Evolutionary conservation across 2,113 vertebrate genomes (phyloP), one percentile per base, ranked within the genome.

Genomic region (Struthio camelus): DNA sequence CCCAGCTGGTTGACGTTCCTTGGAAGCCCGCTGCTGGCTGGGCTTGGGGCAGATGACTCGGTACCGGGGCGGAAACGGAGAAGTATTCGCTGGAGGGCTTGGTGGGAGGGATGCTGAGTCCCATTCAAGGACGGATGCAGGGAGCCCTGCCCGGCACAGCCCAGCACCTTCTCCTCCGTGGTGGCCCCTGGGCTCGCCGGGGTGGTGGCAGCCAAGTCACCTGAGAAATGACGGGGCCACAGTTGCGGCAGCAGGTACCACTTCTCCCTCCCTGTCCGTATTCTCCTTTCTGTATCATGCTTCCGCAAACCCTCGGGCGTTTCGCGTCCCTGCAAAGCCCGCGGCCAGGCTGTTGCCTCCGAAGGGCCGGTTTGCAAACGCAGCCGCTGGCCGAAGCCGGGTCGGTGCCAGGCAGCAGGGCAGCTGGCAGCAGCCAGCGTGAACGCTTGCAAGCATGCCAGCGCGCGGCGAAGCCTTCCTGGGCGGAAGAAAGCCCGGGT

Each of bases 111-210:
- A 28, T 59, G n/a, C 3, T n/a, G 40, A 14, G 3, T 42, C 53
- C 56, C 0, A 0, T 5, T 36, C 32, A 0, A 34, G 80, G 79
- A 30, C 50, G 44, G 25, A 67, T 28, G 19, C 38, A 27, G 18
- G 12, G 50, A 36, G 25, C 4, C 3, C 13, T 5, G 0, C 19
- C 25, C 18, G 30, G 7, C 4, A 4, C 36, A 40, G 30, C 6
- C 15, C 0, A 2, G 64, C 16, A 36, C 6, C n/a, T n/a, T n/a
- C n/a, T n/a, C n/a, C n/a, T n/a, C n/a, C n/a, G n/a, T n/a, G n/a
- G n/a, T n/a, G n/a, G n/a, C n/a, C n/a, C n/a, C n/a, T n/a, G n/a
- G n/a, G n/a, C n/a, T n/a, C n/a, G n/a, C n/a, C n/a, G n/a, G n/a
- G n/a, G n/a, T n/a, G n/a, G n/a, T n/a, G n/a, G n/a, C n/a, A n/a